phyloP scores from a whole-genome alignment of 2,888 invertebrate species.

The Chalcosyrphus nemorum region DNA sequence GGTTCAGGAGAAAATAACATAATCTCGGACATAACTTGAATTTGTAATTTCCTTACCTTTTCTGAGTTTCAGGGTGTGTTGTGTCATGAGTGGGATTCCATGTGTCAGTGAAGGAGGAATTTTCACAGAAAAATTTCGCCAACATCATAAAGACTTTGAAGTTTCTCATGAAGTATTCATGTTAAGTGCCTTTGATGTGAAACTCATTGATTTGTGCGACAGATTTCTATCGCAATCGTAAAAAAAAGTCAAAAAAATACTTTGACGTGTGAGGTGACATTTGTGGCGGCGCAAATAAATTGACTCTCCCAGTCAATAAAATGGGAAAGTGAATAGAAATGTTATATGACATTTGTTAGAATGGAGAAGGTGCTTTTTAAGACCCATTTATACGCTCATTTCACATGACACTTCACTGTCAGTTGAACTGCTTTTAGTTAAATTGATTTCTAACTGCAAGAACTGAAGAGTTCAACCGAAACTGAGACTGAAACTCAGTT shows the following conservation, averaged over 20 bases:
- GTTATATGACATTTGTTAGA: too few species aligned
- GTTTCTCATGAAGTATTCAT: not conserved
- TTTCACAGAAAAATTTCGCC: not conserved
- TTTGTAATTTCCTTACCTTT: slow-evolving; percentile 3
- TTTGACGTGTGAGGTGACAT: not conserved
- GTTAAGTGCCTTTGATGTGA: not conserved
- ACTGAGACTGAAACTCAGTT: too few species aligned
- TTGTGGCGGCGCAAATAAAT: not conserved
- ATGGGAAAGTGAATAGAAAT: too few species aligned
- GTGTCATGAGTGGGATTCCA: not conserved
- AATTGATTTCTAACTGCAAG: too few species aligned
- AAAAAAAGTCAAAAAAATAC: not conserved
- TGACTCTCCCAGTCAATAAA: not conserved
- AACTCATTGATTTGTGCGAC: not conserved
- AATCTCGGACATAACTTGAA: slow-evolving; percentile 23
- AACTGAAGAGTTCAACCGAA: too few species aligned
- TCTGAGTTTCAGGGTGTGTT: slow-evolving; percentile 3
- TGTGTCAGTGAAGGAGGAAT: not conserved
- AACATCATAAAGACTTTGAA: not conserved
- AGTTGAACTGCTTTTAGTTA: too few species aligned
- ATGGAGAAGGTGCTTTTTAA: too few species aligned
- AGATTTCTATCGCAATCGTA: not conserved
- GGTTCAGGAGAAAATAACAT: slow-evolving; percentile 20
- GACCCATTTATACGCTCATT: too few species aligned
- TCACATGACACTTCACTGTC: too few species aligned